Percentiles rank a stretch among this genome's conserved stretches.
phyloP scores from a whole-genome alignment of 1,140 invertebrate genomes.

The Fopius arisanus region DNA sequence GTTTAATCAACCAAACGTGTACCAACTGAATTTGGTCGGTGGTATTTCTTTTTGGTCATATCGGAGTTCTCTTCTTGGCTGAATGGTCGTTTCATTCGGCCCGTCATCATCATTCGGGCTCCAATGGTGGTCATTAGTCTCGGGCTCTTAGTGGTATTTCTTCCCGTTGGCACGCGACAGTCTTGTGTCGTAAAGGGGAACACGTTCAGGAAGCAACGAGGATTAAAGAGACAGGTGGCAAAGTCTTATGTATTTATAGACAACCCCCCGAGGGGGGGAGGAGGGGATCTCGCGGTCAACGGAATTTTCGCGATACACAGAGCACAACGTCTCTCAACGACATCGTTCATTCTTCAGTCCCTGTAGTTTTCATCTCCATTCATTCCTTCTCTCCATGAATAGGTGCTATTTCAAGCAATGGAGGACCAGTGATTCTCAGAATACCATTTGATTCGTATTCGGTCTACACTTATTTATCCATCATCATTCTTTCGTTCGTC shows the following conservation, averaged over 20 bases:
- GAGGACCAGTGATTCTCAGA: conserved; percentile 12
- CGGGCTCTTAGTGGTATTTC: not conserved
- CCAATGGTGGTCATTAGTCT: conserved; percentile 19
- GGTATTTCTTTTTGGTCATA: not conserved
- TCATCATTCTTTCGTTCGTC: not conserved
- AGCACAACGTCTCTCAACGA: not conserved
- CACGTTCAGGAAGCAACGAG: conserved; percentile 16
- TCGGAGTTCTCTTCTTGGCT: not conserved
- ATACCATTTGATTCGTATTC: conserved; percentile 11
- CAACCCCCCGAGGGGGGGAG: too few species aligned
- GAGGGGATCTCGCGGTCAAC: not conserved
- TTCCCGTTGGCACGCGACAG: conserved; percentile 22
- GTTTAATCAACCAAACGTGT: not conserved
- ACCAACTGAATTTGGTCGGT: not conserved
- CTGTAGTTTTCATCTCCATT: conserved; percentile 13
- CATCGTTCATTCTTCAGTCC: not conserved
- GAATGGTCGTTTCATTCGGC: conserved; percentile 6
- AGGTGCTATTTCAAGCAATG: conserved; percentile 26
- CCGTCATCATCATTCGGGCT: conserved; percentile 9
- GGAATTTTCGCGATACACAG: not conserved
- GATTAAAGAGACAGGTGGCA: conserved; percentile 28
- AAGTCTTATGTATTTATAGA: conserved; percentile 18
- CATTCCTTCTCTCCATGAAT: conserved; percentile 26
- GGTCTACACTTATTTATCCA: not conserved
- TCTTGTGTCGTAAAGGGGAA: not conserved